Evolutionary conservation across 2,888 invertebrate genomes (phyloP).

Genomic region (Amphipoea lucens): DNA sequence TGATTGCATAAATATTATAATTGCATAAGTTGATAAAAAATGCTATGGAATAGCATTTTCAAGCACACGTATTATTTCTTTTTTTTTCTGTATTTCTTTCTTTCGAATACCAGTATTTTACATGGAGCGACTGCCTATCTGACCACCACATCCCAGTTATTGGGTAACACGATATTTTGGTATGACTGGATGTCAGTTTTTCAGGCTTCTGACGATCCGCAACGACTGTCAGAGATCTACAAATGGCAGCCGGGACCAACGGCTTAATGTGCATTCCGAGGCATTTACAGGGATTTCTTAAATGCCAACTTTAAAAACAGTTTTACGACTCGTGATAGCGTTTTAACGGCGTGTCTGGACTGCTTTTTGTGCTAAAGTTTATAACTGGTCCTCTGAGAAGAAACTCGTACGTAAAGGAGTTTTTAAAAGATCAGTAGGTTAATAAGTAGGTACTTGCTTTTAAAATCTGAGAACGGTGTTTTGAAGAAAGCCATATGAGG

Average conservation of each 20-base stretch:
- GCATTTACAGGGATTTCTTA: constrained; percentile 9
- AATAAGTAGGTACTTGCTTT: neutral
- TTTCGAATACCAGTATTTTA: neutral
- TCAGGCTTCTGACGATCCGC: neutral
- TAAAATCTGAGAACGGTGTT: neutral
- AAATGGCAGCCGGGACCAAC: neutral
- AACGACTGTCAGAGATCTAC: neutral
- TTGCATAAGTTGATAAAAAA: no score
- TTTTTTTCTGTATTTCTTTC: no score
- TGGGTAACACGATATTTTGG: neutral
- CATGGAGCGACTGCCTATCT: neutral
- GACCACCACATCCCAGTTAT: neutral
- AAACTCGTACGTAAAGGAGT: neutral
- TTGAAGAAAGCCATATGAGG: neutral
- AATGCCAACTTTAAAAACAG: neutral
- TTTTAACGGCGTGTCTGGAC: neutral
- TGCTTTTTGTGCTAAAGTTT: no score
- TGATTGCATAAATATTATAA: no score
- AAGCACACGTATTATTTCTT: no score
- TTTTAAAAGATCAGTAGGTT: neutral
- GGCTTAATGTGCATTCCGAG: neutral
- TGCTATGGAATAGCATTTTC: no score
- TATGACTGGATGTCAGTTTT: neutral
- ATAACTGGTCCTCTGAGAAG: neutral
- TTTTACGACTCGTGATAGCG: neutral